Conservation (phyloP, 35 echinoderm and acorn worm genomes). For the Ophioderma brevispina region DNA sequence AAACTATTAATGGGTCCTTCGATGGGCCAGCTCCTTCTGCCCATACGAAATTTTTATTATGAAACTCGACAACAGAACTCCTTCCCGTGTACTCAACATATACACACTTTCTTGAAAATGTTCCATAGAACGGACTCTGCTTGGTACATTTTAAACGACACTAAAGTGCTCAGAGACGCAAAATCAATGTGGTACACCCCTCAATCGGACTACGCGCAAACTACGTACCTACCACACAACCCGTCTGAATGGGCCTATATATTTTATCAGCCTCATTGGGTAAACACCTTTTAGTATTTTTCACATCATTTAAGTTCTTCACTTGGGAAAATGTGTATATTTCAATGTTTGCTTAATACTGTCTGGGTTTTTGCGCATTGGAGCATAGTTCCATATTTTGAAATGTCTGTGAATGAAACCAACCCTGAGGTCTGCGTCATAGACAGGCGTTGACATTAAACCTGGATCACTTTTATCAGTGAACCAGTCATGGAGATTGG, state of each 20-base stretch:
- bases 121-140: neutral
- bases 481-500: neutral
- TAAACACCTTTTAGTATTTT: neutral
- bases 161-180: neutral
- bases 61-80: slow-evolving; percentile 60
- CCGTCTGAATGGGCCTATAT: neutral
- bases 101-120: neutral
- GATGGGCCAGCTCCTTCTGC: slow-evolving; percentile 75
- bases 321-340: neutral
- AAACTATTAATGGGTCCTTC: slow-evolving; percentile 90
- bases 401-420: neutral
- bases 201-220: neutral
- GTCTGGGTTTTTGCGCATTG: neutral
- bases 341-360: neutral
- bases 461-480: neutral
- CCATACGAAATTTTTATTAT: slow-evolving; percentile 58
- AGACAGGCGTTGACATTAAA: neutral
- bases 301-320: neutral
- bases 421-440: neutral
- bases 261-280: neutral
- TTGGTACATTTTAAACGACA: neutral
- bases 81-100: neutral
- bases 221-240: neutral
- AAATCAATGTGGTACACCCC: neutral
- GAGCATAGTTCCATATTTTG: neutral